Percentiles rank a stretch among this genome's conserved stretches.
These are phyloP conservation scores for Bos javanicus DNA, from an alignment of 2,113 vertebrate genomes.

Conservation along the genomic window DNA sequence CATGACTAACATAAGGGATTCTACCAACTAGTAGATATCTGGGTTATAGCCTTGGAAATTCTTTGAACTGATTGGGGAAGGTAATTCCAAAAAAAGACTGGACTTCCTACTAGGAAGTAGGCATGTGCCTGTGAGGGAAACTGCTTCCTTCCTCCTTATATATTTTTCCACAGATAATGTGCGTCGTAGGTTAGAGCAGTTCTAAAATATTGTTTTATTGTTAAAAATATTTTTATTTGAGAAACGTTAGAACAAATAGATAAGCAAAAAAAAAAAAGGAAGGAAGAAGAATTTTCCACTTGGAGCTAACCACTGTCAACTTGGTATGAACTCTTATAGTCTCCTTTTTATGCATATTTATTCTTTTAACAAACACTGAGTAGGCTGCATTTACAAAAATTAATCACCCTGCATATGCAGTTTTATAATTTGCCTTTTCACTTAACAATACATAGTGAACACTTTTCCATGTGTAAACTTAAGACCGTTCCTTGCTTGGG, in stretches of 20 bases:
- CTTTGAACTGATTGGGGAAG: background rate
- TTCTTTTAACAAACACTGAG: background rate
- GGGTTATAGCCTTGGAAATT: background rate
- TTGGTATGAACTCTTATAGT: background rate
- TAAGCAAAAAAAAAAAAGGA: background rate
- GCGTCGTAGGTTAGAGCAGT: background rate
- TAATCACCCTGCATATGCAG: background rate
- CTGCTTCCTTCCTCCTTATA: background rate
- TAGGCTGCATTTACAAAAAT: background rate
- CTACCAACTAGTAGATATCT: background rate
- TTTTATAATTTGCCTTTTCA: constrained; percentile 15
- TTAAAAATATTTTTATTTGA: constrained; percentile 27
- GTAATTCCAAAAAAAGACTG: background rate
- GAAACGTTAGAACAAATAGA: background rate
- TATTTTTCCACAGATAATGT: background rate
- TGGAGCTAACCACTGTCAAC: background rate
- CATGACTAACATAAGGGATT: background rate
- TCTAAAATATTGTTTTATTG: background rate
- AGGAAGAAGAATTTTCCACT: background rate
- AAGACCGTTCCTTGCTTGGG: background rate
- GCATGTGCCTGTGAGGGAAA: background rate
- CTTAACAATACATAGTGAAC: background rate
- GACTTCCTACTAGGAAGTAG: background rate
- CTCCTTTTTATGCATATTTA: constrained; percentile 33
- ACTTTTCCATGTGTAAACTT: background rate